phyloP scores from a whole-genome alignment of 1,140 invertebrate species.

The Aphelinus atriplicis region DNA sequence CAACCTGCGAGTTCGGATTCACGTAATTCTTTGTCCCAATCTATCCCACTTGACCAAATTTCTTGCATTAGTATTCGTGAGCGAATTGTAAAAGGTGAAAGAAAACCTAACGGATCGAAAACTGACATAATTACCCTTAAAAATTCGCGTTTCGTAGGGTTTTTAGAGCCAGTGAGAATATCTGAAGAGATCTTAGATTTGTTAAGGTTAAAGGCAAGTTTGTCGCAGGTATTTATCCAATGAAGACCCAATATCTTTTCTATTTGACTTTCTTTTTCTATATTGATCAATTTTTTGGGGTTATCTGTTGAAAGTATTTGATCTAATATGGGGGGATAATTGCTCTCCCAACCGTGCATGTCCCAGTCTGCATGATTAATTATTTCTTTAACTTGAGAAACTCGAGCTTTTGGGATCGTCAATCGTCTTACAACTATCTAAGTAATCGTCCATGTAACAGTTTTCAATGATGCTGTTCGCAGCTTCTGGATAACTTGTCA shows the following conservation, averaged over 20 bases:
- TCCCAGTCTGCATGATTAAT: no score
- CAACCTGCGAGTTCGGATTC: not conserved
- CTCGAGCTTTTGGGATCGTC: no score
- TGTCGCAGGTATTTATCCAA: not conserved
- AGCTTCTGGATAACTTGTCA: not conserved
- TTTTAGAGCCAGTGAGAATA: not conserved
- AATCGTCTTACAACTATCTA: constrained; percentile 10
- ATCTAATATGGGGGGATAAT: no score
- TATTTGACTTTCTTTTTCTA: not conserved
- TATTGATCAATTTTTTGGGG: constrained; percentile 1
- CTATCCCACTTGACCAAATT: not conserved
- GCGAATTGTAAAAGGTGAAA: not conserved
- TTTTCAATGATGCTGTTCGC: constrained; percentile 7
- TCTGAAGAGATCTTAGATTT: not conserved
- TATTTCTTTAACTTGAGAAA: no score
- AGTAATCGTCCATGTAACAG: constrained; percentile 35
- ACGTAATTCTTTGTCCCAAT: not conserved
- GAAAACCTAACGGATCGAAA: not conserved
- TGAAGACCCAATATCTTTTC: not conserved
- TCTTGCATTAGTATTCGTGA: not conserved
- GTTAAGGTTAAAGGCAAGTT: not conserved
- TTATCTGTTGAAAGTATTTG: not conserved
- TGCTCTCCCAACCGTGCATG: no score
- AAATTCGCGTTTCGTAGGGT: constrained; percentile 3
- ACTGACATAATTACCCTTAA: constrained; percentile 3